These are phyloP conservation scores for Columba janthina DNA, from an alignment of 2,113 vertebrate species.

Conservation along the genomic window DNA sequence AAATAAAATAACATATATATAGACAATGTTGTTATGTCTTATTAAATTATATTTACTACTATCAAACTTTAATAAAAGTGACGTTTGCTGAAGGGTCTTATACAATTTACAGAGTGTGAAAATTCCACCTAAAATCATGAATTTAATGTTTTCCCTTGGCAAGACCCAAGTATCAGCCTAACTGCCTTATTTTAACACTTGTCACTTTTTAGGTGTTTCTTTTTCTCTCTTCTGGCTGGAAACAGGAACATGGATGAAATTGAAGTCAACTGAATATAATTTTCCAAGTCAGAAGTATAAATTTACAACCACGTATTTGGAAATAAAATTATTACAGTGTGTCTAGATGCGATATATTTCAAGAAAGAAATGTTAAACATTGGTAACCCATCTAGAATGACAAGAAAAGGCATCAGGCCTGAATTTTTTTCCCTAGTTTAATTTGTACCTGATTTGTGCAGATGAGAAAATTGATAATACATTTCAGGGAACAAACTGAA, in stretches of 20 bases:
- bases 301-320: background rate
- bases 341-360: background rate
- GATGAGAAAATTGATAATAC: background rate
- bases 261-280: background rate
- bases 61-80: background rate
- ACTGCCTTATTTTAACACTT: background rate
- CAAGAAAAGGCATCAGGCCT: background rate
- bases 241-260: background rate
- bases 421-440: background rate
- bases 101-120: background rate
- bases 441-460: background rate
- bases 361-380: background rate
- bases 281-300: background rate
- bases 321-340: background rate
- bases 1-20: background rate
- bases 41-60: background rate
- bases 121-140: background rate
- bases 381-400: background rate
- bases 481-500: background rate
- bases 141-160: background rate
- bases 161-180: background rate
- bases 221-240: background rate
- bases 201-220: background rate
- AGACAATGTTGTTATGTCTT: background rate
- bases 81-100: background rate